phyloP scores from a whole-genome alignment of 2,888 invertebrate genomes.

The Scaptomyza tumidula region DNA sequence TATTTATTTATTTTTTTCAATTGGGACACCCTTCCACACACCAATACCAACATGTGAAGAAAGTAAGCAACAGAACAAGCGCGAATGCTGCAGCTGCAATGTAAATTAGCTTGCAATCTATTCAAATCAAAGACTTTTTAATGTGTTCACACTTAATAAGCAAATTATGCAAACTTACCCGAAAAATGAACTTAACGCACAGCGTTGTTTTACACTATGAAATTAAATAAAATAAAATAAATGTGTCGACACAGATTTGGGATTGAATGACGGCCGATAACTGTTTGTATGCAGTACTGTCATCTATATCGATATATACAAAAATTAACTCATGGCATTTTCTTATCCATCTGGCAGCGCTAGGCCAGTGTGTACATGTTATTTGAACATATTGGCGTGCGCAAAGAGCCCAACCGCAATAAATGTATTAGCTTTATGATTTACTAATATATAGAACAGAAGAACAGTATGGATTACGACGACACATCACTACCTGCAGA shows the following conservation, averaged over 20 bases:
- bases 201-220: conserved; percentile 36
- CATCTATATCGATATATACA: conserved; percentile 26
- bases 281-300: neutral
- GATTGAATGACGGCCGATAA: conserved; percentile 41
- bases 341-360: neutral
- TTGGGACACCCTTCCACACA: conserved; percentile 20
- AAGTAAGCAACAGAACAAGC: conserved; percentile 20
- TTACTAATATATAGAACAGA: conserved; percentile 1
- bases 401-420: conserved; percentile 3
- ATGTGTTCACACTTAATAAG: neutral
- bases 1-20: conserved; percentile 13
- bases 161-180: conserved; percentile 33
- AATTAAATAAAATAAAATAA: conserved; percentile 47
- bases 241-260: conserved; percentile 44
- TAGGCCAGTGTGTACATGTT: conserved; percentile 35
- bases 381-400: neutral
- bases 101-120: neutral
- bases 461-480: conserved; percentile 84
- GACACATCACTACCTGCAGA: conserved; percentile 88
- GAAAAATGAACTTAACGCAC: conserved; percentile 21
- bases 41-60: conserved; percentile 13
- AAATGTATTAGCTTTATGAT: neutral
- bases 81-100: conserved; percentile 23
- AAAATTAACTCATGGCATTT: neutral
- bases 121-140: neutral